phyloP scores from a whole-genome alignment of 2,797 vertebrate species.

The Carapus acus region DNA sequence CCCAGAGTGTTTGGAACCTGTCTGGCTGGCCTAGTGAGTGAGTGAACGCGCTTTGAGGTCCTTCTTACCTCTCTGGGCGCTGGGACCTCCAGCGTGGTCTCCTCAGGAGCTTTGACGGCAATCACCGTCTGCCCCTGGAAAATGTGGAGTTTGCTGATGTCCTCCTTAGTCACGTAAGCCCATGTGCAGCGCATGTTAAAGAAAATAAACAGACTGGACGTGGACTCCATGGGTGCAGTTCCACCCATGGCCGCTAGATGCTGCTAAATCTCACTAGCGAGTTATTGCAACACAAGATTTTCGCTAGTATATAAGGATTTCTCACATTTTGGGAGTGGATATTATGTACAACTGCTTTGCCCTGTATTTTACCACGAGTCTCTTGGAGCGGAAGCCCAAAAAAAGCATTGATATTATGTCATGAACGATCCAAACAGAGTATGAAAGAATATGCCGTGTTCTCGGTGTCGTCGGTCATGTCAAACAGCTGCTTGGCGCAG shows the following conservation, averaged over 20 bases:
- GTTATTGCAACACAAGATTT: no score
- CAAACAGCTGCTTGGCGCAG: slow-evolving; percentile 84
- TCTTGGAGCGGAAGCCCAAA: no score
- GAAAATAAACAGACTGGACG: slow-evolving; percentile 48
- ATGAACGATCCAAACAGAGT: no score
- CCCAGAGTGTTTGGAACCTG: no score
- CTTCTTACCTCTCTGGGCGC: slow-evolving; percentile 78
- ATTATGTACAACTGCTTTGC: no score
- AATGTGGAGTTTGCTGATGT: slow-evolving; percentile 74
- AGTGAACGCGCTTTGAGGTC: not conserved
- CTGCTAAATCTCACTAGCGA: no score
- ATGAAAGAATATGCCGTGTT: slow-evolving; percentile 88
- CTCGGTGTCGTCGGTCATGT: slow-evolving; percentile 78
- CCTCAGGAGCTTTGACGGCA: slow-evolving; percentile 85
- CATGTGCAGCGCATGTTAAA: slow-evolving; percentile 69
- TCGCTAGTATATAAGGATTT: no score
- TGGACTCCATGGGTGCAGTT: no score
- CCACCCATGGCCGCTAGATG: no score
- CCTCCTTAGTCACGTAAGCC: slow-evolving; percentile 87
- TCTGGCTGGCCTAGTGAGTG: not conserved
- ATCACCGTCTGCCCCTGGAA: slow-evolving; percentile 87
- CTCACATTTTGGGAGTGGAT: no score
- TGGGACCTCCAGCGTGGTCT: slow-evolving; percentile 86
- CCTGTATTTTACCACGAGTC: no score
- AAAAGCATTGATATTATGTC: no score